Evolutionary conservation across 1,140 invertebrate genomes (phyloP).

Genomic region (Manduca sexta): DNA sequence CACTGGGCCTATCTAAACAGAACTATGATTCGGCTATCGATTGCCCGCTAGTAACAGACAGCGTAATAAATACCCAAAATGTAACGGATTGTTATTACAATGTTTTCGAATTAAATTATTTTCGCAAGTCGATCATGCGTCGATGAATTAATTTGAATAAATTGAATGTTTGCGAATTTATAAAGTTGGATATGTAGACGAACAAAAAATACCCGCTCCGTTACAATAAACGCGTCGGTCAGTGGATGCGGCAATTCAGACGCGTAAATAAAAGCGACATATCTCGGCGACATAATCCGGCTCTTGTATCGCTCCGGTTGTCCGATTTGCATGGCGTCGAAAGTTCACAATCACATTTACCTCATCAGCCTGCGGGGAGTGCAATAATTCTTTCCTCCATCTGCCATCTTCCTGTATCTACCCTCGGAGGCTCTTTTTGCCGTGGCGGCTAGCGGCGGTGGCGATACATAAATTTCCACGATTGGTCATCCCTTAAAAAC

Average conservation of each 20-base stretch:
- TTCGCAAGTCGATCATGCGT: conserved; percentile 41
- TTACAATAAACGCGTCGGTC: conserved; percentile 16
- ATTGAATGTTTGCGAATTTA: neutral
- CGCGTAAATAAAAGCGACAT: conserved; percentile 45
- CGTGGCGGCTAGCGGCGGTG: conserved; percentile 56
- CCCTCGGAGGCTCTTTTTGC: conserved; percentile 61
- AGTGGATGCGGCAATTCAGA: conserved; percentile 44
- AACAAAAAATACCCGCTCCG: neutral
- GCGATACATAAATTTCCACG: conserved; percentile 71
- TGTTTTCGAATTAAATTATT: conserved; percentile 35
- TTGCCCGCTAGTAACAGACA: conserved; percentile 3
- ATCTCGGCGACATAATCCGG: conserved; percentile 46
- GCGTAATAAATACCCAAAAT: conserved; percentile 12
- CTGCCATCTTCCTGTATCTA: conserved; percentile 66
- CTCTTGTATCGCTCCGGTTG: conserved; percentile 47
- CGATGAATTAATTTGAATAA: conserved; percentile 55
- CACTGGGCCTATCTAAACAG: conserved; percentile 68
- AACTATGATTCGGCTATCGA: conserved; percentile 43
- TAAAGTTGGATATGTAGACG: neutral
- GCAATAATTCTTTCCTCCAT: conserved; percentile 64
- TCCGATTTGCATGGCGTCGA: conserved; percentile 71
- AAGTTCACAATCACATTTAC: conserved; percentile 73
- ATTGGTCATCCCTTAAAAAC: conserved; percentile 72
- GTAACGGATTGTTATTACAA: conserved; percentile 40
- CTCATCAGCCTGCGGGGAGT: conserved; percentile 71